Evolutionary conservation across 2,888 invertebrate genomes (phyloP).

Genomic region (Meta bourneti): DNA sequence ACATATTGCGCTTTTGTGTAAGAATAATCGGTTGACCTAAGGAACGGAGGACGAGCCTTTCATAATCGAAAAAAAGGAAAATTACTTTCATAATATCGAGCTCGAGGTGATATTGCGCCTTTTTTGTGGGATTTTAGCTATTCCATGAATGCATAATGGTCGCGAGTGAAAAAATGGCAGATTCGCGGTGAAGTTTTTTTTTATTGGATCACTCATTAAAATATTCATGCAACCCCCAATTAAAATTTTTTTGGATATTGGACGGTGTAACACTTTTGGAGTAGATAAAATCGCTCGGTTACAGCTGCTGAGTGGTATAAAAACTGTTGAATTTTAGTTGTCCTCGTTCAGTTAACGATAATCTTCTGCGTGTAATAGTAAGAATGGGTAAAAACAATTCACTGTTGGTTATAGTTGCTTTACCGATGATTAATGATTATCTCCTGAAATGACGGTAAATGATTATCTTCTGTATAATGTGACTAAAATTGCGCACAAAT

Average conservation of each 20-base stretch:
- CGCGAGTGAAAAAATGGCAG: background rate
- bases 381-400: no score
- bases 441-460: no score
- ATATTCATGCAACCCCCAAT: background rate
- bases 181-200: background rate
- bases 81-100: background rate
- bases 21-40: slow-evolving; percentile 48
- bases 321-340: background rate
- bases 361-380: no score
- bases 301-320: background rate
- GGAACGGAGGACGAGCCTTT: slow-evolving; percentile 32
- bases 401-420: no score
- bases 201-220: background rate
- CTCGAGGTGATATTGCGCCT: background rate
- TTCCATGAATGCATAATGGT: background rate
- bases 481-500: no score
- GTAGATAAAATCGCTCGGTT: background rate
- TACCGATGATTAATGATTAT: no score
- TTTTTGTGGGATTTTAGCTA: background rate
- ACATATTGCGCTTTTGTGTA: slow-evolving; percentile 61
- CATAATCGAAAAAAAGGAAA: background rate
- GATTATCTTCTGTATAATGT: no score
- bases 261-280: background rate
- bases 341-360: no score
- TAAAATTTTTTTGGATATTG: background rate